phyloP scores from a whole-genome alignment of 1,140 invertebrate genomes.

The Drosophila malerkotliana region DNA sequence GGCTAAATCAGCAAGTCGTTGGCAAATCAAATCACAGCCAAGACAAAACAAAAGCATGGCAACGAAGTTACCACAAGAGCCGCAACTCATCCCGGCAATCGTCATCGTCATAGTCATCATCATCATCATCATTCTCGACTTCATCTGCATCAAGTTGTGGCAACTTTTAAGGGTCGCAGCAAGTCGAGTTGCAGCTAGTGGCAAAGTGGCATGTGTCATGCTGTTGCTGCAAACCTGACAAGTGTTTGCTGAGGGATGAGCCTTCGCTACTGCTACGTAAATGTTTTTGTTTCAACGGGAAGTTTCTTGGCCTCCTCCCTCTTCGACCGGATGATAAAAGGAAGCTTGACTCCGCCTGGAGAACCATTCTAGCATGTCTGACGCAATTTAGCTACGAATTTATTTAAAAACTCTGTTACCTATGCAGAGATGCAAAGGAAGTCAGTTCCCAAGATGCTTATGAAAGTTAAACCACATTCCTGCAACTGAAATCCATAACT shows the following conservation, averaged over 20 bases:
- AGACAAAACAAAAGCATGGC: slow-evolving; percentile 46
- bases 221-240: slow-evolving; percentile 37
- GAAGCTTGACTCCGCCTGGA: slow-evolving; percentile 10
- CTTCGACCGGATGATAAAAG: slow-evolving; percentile 3
- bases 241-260: slow-evolving; percentile 28
- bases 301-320: slow-evolving; percentile 23
- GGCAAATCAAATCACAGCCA: slow-evolving; percentile 62
- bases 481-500: too few species aligned
- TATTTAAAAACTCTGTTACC: slow-evolving; percentile 40
- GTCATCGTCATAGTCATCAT: slow-evolving; percentile 37
- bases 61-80: slow-evolving; percentile 32
- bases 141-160: slow-evolving; percentile 55
- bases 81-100: slow-evolving; percentile 21
- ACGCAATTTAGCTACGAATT: slow-evolving; percentile 30
- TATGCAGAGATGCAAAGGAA: slow-evolving; percentile 2
- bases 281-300: slow-evolving; percentile 29
- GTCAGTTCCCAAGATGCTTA: background rate
- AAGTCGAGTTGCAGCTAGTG: slow-evolving; percentile 25
- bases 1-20: slow-evolving; percentile 64
- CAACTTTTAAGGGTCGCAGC: slow-evolving; percentile 56
- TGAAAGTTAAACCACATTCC: too few species aligned
- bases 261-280: slow-evolving; percentile 15
- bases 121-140: slow-evolving; percentile 38
- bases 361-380: slow-evolving; percentile 21
- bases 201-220: slow-evolving; percentile 49